Evolutionary conservation across 2,113 vertebrate genomes (phyloP).

Genomic region (Alexandromys fortis): DNA sequence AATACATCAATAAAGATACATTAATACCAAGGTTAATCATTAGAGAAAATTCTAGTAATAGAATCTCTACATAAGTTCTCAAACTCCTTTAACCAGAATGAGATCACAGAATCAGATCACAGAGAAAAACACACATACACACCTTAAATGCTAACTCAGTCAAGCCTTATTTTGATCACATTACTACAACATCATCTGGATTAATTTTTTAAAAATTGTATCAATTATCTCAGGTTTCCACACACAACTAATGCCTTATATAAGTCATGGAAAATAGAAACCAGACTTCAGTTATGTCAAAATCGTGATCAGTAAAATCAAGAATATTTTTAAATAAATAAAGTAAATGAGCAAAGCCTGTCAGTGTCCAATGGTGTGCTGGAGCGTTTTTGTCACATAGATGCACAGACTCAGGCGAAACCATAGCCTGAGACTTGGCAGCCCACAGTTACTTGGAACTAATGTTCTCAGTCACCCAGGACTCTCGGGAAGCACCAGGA

Average conservation of each 20-base stretch:
- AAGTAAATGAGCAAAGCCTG: not conserved
- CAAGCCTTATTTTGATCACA: not conserved
- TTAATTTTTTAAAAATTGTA: not conserved
- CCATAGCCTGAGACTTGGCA: not conserved
- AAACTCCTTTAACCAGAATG: not conserved
- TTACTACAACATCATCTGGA: not conserved
- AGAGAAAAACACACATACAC: not conserved
- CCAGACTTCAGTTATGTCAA: not conserved
- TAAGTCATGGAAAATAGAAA: constrained; percentile 41
- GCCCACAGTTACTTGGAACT: not conserved
- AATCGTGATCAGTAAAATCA: not conserved
- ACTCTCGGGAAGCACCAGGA: not conserved
- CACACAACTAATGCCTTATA: not conserved
- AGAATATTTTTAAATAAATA: not conserved
- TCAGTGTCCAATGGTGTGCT: not conserved
- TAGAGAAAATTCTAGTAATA: not conserved
- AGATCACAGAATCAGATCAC: not conserved
- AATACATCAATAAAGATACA: not conserved
- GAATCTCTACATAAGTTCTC: not conserved
- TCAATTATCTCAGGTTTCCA: not conserved
- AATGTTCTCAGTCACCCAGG: not conserved
- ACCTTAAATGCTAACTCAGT: not conserved
- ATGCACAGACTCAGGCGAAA: not conserved
- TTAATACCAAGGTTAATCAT: not conserved
- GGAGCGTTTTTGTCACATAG: not conserved